Conservation (phyloP, 2,888 invertebrate species). For the Pollenia amentaria region DNA sequence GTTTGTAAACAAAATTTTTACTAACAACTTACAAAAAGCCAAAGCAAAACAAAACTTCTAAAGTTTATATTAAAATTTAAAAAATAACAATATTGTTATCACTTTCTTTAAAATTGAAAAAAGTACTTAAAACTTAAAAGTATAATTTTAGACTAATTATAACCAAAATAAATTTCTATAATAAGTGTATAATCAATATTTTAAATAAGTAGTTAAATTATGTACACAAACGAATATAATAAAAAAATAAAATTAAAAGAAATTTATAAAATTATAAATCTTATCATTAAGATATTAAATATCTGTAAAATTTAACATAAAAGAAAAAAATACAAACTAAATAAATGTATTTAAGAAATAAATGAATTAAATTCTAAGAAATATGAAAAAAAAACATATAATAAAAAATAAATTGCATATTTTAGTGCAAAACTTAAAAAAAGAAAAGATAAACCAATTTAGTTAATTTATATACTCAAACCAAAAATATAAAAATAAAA, state of each 20-base stretch:
- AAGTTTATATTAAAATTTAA: slow-evolving; percentile 46
- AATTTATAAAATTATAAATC: slow-evolving; percentile 22
- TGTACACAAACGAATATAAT: not conserved
- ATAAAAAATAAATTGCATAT: slow-evolving; percentile 41
- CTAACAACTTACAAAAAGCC: not conserved
- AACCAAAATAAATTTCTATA: slow-evolving; percentile 9
- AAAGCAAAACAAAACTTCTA: slow-evolving; percentile 52
- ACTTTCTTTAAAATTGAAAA: too few relatives aligned
- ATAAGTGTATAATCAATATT: slow-evolving; percentile 17
- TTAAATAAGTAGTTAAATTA: slow-evolving; percentile 43
- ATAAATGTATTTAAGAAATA: slow-evolving; percentile 41
- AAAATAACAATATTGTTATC: not conserved
- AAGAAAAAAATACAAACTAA: slow-evolving; percentile 20
- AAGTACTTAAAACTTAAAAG: too few relatives aligned
- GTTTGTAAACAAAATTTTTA: slow-evolving; percentile 44
- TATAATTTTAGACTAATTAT: too few relatives aligned
- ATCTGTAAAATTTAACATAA: slow-evolving; percentile 62
- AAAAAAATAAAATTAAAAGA: not conserved
- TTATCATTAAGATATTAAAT: slow-evolving; percentile 72
- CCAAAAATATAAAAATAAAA: not conserved
- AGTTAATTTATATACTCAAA: slow-evolving; percentile 62
- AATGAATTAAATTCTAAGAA: slow-evolving; percentile 45
- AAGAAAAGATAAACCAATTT: slow-evolving; percentile 33
- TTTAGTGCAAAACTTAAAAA: slow-evolving; percentile 44
- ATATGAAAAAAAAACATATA: slow-evolving; percentile 6